Conservation (phyloP, 2,113 vertebrate species). For the Pelvicachromis taeniatus region DNA sequence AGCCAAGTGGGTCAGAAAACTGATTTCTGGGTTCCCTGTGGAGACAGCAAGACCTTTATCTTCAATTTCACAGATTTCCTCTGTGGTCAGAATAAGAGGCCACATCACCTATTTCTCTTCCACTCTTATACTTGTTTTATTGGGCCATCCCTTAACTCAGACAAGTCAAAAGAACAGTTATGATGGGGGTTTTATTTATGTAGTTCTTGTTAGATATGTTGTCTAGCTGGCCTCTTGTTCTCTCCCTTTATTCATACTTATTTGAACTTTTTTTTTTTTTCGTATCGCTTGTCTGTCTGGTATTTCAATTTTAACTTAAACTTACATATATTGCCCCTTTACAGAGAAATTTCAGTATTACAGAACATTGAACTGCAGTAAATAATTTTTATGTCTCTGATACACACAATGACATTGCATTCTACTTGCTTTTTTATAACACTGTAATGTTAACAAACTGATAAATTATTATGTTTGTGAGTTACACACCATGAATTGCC, state of each 20-base stretch:
- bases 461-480: not conserved
- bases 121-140: slow-evolving; percentile 19
- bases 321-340: not conserved
- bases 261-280: not conserved
- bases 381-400: not conserved
- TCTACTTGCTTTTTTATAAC: not conserved
- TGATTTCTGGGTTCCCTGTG: slow-evolving; percentile 42
- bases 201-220: not conserved
- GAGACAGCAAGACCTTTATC: slow-evolving; percentile 56
- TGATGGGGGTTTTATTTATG: not conserved
- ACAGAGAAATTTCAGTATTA: not conserved
- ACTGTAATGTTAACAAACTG: not conserved
- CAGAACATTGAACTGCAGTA: not conserved
- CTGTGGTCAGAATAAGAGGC: slow-evolving; percentile 48
- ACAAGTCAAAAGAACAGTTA: not conserved
- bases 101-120: slow-evolving; percentile 30
- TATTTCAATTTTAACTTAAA: not conserved
- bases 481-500: not conserved
- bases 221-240: not conserved
- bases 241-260: not conserved
- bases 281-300: not conserved
- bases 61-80: slow-evolving; percentile 60
- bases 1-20: slow-evolving; percentile 66
- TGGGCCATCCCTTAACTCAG: slow-evolving; percentile 29
- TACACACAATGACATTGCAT: not conserved